phyloP scores from a whole-genome alignment of 2,888 invertebrate species.

The Eristalinus aeneus region DNA sequence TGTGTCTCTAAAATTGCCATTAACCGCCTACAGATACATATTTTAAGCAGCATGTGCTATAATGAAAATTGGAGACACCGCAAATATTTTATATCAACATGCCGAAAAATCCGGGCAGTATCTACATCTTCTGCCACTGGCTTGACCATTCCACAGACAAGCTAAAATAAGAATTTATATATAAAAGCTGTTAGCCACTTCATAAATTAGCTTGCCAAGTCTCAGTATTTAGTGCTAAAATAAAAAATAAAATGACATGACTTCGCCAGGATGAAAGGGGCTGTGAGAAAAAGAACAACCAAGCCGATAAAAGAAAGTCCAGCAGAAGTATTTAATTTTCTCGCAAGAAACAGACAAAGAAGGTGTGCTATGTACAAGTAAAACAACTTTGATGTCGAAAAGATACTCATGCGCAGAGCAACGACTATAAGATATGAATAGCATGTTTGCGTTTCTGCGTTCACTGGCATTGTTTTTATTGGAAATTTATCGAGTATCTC shows the following conservation, averaged over 20 bases:
- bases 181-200: slow-evolving; percentile 74
- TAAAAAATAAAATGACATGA: slow-evolving; percentile 57
- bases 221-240: slow-evolving; percentile 74
- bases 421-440: slow-evolving; percentile 12
- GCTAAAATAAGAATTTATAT: slow-evolving; percentile 39
- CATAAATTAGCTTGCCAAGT: slow-evolving; percentile 77
- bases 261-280: not conserved
- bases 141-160: slow-evolving; percentile 27
- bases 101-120: not conserved
- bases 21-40: slow-evolving; percentile 3
- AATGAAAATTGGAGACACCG: not conserved
- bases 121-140: not conserved
- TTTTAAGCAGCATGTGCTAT: not conserved
- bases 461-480: slow-evolving; percentile 58
- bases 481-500: slow-evolving; percentile 67
- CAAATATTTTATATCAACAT: slow-evolving; percentile 5
- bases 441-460: not conserved
- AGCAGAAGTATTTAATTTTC: slow-evolving; percentile 65
- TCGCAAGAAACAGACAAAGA: slow-evolving; percentile 52
- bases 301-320: slow-evolving; percentile 18
- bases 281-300: slow-evolving; percentile 15
- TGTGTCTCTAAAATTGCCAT: slow-evolving; percentile 19
- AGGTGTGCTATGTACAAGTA: slow-evolving; percentile 2
- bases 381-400: slow-evolving; percentile 14
- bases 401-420: slow-evolving; percentile 65